Evolutionary conservation across 1,140 invertebrate species (phyloP).

Genomic region (Lordiphosa stackelbergi): DNA sequence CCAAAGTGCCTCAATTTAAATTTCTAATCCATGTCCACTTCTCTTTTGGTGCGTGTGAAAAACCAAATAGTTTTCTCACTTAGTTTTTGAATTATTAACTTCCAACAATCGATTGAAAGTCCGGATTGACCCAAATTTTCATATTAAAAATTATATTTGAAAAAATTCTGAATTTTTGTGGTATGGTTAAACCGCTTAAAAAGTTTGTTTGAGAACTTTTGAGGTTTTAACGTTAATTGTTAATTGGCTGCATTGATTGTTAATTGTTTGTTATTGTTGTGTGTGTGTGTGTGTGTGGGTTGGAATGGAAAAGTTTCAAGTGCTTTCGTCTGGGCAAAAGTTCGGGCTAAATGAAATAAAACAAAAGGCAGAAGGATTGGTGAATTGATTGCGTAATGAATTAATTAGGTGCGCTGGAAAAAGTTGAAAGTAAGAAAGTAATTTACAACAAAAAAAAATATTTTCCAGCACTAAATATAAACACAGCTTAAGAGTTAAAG

Average conservation of each 20-base stretch:
- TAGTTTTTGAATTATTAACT: constrained; percentile 4
- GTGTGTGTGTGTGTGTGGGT: constrained; percentile 33
- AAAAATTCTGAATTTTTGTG: constrained; percentile 1
- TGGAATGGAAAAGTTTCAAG: constrained; percentile 56
- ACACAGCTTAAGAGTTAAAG: no score
- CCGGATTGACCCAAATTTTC: constrained; percentile 8
- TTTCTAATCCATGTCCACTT: constrained; percentile 12
- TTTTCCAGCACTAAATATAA: no score
- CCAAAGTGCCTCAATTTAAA: constrained; percentile 27
- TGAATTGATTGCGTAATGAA: constrained; percentile 38
- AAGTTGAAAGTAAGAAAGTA: no score
- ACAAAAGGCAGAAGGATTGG: constrained; percentile 45
- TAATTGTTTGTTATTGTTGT: constrained; percentile 49
- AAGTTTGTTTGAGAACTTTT: constrained; percentile 14
- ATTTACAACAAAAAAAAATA: no score
- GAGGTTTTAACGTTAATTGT: constrained; percentile 51
- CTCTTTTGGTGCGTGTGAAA: no score
- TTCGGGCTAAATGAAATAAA: constrained; percentile 23
- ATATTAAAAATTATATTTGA: neutral
- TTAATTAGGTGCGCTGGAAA: constrained; percentile 34
- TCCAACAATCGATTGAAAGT: constrained; percentile 3
- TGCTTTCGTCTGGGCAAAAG: constrained; percentile 65
- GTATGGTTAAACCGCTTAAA: constrained; percentile 1
- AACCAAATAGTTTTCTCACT: neutral
- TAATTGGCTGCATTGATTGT: constrained; percentile 72